phyloP scores from a whole-genome alignment of 2,888 invertebrate genomes.

The Drosophila flavopinicola region DNA sequence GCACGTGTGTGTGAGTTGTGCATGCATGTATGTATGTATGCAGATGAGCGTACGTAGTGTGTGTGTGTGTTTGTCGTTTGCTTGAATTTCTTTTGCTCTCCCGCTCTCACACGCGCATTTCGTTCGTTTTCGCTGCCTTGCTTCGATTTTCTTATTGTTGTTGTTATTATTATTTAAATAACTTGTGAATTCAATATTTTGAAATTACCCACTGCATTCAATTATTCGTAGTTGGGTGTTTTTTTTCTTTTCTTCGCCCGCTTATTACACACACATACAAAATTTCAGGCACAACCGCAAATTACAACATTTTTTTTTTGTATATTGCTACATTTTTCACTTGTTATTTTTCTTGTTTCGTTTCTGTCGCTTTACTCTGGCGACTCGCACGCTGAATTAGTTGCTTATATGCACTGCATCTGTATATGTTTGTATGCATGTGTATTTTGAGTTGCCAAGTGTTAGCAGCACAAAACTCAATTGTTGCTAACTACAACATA shows the following conservation, averaged over 20 bases:
- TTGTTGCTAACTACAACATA: conserved; percentile 52
- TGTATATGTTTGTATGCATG: conserved; percentile 45
- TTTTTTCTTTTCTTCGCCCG: conserved; percentile 11
- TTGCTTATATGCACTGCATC: conserved; percentile 42
- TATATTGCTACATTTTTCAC: conserved; percentile 51
- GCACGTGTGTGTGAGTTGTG: conserved; percentile 49
- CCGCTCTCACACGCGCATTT: conserved; percentile 64
- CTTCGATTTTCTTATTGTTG: conserved; percentile 67
- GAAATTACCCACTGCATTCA: conserved; percentile 42
- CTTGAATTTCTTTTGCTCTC: conserved; percentile 43
- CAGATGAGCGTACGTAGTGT: conserved; percentile 25
- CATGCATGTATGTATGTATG: conserved; percentile 8
- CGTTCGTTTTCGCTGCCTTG: conserved; percentile 29
- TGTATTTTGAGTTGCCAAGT: conserved; percentile 58
- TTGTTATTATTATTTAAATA: conserved; percentile 58
- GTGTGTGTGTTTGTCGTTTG: conserved; percentile 29
- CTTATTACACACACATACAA: conserved; percentile 31
- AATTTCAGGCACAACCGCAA: conserved; percentile 29
- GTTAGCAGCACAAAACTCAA: conserved; percentile 52
- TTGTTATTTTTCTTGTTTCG: conserved; percentile 19
- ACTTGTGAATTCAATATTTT: conserved; percentile 64
- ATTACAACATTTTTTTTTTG: conserved; percentile 17
- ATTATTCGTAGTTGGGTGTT: conserved; percentile 17
- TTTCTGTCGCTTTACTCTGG: conserved; percentile 9
- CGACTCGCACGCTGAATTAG: conserved; percentile 13